phyloP scores from a whole-genome alignment of 2,888 invertebrate genomes.

The Baronia brevicornis region DNA sequence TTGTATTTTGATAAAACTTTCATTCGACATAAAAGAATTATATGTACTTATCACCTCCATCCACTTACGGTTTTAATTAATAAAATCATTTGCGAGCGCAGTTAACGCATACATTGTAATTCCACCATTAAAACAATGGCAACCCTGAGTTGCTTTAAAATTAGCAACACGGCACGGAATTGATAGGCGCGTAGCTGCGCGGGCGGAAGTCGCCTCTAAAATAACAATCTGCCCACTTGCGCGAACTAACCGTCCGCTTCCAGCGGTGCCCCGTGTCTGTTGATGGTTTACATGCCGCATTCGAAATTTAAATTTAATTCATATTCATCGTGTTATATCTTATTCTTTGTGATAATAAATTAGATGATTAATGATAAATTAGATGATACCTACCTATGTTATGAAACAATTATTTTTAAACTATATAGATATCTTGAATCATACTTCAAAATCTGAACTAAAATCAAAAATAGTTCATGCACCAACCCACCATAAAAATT shows the following conservation, averaged over 20 bases:
- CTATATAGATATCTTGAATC: too few relatives aligned
- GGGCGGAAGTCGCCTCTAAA: conserved; percentile 31
- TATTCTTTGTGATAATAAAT: conserved; percentile 3
- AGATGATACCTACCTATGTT: too few relatives aligned
- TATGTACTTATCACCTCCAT: too few relatives aligned
- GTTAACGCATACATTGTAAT: conserved; percentile 1
- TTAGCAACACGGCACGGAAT: conserved; percentile 21
- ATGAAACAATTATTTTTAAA: too few relatives aligned
- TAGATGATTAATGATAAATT: too few relatives aligned
- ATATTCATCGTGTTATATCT: conserved; percentile 7
- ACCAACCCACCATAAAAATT: too few relatives aligned
- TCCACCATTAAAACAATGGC: conserved; percentile 12
- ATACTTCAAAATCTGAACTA: too few relatives aligned
- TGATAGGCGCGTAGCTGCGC: conserved; percentile 23
- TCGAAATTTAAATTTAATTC: conserved; percentile 5
- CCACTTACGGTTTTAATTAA: too few relatives aligned
- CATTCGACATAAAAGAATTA: too few relatives aligned
- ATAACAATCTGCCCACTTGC: conserved; percentile 29
- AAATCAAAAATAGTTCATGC: too few relatives aligned
- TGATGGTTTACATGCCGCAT: neutral
- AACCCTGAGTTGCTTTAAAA: conserved; percentile 20
- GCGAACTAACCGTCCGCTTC: conserved; percentile 24
- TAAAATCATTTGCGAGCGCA: too few relatives aligned
- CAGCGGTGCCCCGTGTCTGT: conserved; percentile 10
- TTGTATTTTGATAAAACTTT: too few relatives aligned